These are phyloP conservation scores for Hedya salicella DNA, from an alignment of 2,888 invertebrate genomes.

Conservation along the genomic window DNA sequence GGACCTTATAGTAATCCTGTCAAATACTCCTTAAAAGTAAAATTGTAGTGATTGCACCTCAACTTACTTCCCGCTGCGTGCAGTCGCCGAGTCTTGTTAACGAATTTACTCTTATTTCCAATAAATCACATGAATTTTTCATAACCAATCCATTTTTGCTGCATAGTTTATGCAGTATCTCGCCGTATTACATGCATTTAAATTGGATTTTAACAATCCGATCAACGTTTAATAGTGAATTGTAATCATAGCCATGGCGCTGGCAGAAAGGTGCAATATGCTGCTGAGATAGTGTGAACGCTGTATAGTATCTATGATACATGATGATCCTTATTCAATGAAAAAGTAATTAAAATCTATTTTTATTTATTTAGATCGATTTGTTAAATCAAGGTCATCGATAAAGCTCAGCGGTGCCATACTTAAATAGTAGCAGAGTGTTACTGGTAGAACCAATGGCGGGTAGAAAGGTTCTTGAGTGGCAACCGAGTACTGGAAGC, in stretches of 20 bases:
- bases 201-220: constrained; percentile 61
- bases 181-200: constrained; percentile 62
- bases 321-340: too few species aligned
- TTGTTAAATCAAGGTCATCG: too few species aligned
- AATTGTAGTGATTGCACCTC: background rate
- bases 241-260: background rate
- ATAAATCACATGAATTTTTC: constrained; percentile 67
- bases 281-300: background rate
- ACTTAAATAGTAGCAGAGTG: too few species aligned
- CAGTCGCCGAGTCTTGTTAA: constrained; percentile 49
- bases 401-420: too few species aligned
- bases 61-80: constrained; percentile 49
- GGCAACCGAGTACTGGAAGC: too few species aligned
- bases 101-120: constrained; percentile 45
- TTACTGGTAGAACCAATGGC: too few species aligned
- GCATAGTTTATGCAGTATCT: constrained; percentile 55
- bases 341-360: too few species aligned
- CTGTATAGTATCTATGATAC: background rate
- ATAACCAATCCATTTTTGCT: constrained; percentile 57
- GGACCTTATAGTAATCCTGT: too few species aligned
- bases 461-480: too few species aligned
- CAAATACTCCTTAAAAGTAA: too few species aligned
- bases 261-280: constrained; percentile 29
- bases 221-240: constrained; percentile 50
- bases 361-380: too few species aligned